A percentile compares a stretch with the other conserved stretches of the same genome.
Evolutionary conservation across 2,113 vertebrate species (phyloP).

Genomic region (Ciconia maguari): DNA sequence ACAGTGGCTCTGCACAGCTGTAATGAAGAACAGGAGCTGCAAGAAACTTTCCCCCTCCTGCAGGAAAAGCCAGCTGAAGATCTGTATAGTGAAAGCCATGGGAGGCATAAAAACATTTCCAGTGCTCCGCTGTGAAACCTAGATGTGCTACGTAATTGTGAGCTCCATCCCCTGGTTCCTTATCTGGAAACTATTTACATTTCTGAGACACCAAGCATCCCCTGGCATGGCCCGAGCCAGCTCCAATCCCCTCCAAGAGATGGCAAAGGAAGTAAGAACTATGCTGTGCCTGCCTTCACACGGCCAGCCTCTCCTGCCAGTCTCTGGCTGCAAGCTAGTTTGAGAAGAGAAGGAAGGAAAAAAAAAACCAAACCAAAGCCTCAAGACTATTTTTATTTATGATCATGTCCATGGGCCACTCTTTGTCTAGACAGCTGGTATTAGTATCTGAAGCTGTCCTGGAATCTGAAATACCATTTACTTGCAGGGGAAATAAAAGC

Average conservation of each 20-base stretch:
- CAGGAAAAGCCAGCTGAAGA: background rate
- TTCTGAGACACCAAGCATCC: background rate
- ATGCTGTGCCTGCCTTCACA: background rate
- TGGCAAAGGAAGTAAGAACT: background rate
- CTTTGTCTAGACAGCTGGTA: conserved; percentile 77
- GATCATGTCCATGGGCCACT: conserved; percentile 45
- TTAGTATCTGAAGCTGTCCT: conserved; percentile 64
- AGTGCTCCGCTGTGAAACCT: background rate
- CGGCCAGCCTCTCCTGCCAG: background rate
- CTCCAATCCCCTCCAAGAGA: background rate
- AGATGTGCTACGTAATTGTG: no score
- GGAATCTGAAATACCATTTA: conserved; percentile 60
- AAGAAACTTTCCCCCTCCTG: background rate
- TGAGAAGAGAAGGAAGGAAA: background rate
- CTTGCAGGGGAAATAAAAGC: conserved; percentile 54
- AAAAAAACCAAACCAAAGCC: background rate
- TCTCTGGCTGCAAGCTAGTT: background rate
- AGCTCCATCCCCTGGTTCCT: background rate
- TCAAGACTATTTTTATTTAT: conserved; percentile 72
- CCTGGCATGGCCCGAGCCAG: background rate
- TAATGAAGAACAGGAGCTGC: background rate
- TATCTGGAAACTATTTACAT: background rate
- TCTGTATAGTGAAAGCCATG: background rate
- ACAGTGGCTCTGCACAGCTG: background rate
- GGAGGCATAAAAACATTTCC: background rate